phyloP scores from a whole-genome alignment of 2,888 invertebrate species.

The Polydrusus pterygomalis region DNA sequence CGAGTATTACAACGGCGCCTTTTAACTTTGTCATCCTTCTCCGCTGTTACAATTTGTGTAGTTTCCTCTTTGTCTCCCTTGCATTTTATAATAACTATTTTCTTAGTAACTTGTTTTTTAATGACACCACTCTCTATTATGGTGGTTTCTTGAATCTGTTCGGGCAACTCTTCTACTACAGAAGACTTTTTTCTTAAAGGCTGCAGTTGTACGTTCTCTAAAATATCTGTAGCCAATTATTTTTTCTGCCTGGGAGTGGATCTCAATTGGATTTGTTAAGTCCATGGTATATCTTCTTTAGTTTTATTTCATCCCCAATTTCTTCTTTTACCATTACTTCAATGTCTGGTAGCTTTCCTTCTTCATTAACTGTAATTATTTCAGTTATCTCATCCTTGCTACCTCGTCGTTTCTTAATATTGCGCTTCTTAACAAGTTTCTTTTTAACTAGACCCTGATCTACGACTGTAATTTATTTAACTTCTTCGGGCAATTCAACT shows the following conservation, averaged over 20 bases:
- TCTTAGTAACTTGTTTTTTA: conserved; percentile 66
- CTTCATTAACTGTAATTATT: conserved; percentile 65
- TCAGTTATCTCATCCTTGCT: conserved; percentile 66
- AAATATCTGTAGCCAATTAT: conserved; percentile 41
- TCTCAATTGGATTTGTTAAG: conserved; percentile 65
- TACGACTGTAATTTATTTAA: conserved; percentile 63
- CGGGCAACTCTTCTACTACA: conserved; percentile 68
- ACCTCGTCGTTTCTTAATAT: conserved; percentile 61
- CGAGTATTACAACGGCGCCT: too few relatives aligned
- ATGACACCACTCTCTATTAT: conserved; percentile 64
- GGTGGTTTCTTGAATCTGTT: conserved; percentile 66
- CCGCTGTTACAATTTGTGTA: conserved; percentile 62
- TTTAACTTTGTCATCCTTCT: conserved; percentile 61
- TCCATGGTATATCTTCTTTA: conserved; percentile 64
- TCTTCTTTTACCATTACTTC: conserved; percentile 65
- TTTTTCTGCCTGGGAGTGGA: conserved; percentile 65
- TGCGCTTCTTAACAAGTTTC: conserved; percentile 63
- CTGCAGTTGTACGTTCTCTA: conserved; percentile 29
- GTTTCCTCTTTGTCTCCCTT: conserved; percentile 66
- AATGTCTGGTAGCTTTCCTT: conserved; percentile 63
- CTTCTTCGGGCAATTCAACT: conserved; percentile 60
- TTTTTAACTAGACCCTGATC: conserved; percentile 66
- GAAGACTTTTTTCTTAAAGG: conserved; percentile 52
- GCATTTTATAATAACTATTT: conserved; percentile 71
- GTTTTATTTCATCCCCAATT: conserved; percentile 58